These are phyloP conservation scores for Epizoanthus rinbou DNA, from an alignment of 92 coral and sea anemone genomes.

Conservation along the genomic window DNA sequence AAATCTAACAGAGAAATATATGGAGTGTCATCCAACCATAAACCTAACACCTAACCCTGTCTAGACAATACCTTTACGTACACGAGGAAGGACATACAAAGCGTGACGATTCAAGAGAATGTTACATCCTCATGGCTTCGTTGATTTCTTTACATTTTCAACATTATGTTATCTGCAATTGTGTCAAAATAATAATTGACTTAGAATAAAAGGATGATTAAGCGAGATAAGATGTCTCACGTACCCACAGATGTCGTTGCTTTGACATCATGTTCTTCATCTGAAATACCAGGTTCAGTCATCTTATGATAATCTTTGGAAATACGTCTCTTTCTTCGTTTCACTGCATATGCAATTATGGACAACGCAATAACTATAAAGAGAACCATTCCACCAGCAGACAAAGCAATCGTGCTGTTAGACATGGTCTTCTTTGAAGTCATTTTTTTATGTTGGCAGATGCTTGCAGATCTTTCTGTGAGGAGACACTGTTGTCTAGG, in stretches of 20 bases:
- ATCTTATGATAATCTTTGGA: neutral
- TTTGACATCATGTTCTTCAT: neutral
- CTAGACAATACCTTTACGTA: too few relatives aligned
- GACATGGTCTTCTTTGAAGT: neutral
- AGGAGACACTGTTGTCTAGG: neutral
- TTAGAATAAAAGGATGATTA: too few relatives aligned
- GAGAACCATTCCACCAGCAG: neutral
- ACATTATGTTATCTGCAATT: too few relatives aligned
- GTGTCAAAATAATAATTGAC: too few relatives aligned
- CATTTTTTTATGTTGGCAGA: neutral
- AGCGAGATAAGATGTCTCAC: neutral
- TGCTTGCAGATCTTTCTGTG: neutral
- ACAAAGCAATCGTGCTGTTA: neutral
- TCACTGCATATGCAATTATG: neutral
- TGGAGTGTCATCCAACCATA: too few relatives aligned
- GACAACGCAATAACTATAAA: neutral
- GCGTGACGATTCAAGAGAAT: too few relatives aligned
- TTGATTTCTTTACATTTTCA: too few relatives aligned
- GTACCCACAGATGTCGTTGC: slow-evolving; percentile 4
- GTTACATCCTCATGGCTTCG: too few relatives aligned
- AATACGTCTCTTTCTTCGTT: neutral
- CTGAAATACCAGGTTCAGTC: neutral
- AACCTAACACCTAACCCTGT: too few relatives aligned
- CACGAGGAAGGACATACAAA: too few relatives aligned
- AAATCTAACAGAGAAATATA: too few relatives aligned